These are phyloP conservation scores for Smithornis capensis DNA, from an alignment of 2,113 vertebrate genomes.

Conservation along the genomic window DNA sequence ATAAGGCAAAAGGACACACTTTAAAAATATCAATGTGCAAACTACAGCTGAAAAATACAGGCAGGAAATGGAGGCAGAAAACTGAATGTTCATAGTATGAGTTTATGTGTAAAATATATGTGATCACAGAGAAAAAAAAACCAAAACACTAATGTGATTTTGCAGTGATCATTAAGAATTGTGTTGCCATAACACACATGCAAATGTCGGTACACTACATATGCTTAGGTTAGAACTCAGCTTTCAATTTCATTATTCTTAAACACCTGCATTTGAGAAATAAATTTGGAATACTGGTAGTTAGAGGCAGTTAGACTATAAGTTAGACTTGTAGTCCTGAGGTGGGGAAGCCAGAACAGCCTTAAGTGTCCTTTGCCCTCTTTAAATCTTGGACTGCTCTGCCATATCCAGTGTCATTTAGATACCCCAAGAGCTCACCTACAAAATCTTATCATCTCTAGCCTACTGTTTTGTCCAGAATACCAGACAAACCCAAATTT, in stretches of 20 bases:
- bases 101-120: background rate
- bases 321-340: background rate
- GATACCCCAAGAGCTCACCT: background rate
- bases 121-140: background rate
- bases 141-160: background rate
- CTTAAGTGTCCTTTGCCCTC: background rate
- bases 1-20: background rate
- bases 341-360: background rate
- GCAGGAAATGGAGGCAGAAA: background rate
- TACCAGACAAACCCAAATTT: background rate
- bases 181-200: background rate
- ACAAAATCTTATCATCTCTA: background rate
- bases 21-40: background rate
- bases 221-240: background rate
- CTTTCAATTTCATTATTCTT: background rate
- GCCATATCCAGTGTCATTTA: background rate
- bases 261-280: background rate
- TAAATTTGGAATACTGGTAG: background rate
- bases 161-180: background rate
- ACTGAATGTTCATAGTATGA: background rate
- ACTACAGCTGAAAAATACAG: background rate
- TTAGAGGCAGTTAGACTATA: background rate
- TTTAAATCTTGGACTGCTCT: background rate
- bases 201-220: accelerated
- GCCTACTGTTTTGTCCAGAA: background rate